Evolutionary conservation across 2,888 invertebrate species (phyloP).

Genomic region (Dasypolia templi): DNA sequence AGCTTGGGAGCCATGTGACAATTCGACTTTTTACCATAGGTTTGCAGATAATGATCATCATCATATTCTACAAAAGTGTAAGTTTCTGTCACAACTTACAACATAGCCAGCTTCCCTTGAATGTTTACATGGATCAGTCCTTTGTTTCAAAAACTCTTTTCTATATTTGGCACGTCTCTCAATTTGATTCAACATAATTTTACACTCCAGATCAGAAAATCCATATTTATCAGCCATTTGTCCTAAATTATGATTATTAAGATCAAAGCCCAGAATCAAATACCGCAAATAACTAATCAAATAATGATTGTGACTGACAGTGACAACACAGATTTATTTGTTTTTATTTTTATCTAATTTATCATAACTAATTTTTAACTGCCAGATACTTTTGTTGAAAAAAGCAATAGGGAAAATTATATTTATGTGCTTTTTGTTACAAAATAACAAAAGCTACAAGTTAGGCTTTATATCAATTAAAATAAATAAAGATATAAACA

Average conservation of each 20-base stretch:
- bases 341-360: constrained; percentile 1
- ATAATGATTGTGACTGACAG: constrained; percentile 8
- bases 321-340: background rate
- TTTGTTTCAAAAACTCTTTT: constrained; percentile 92
- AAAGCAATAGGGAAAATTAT: background rate
- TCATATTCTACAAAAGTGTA: no score
- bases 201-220: constrained; percentile 85
- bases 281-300: no score
- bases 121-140: constrained; percentile 93
- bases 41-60: background rate
- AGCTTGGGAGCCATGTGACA: background rate
- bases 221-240: constrained; percentile 82
- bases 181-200: constrained; percentile 90
- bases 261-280: background rate
- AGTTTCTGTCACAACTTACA: constrained; percentile 86
- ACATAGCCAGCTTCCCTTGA: constrained; percentile 92
- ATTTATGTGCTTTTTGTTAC: constrained; percentile 19
- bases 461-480: background rate
- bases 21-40: background rate
- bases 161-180: constrained; percentile 90
- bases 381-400: constrained; percentile 18
- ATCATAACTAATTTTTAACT: no score
- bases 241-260: background rate
- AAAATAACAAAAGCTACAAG: background rate
- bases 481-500: constrained; percentile 36